These are phyloP conservation scores for Tachuris rubrigastra DNA, from an alignment of 2,113 vertebrate species.

Conservation along the genomic window DNA sequence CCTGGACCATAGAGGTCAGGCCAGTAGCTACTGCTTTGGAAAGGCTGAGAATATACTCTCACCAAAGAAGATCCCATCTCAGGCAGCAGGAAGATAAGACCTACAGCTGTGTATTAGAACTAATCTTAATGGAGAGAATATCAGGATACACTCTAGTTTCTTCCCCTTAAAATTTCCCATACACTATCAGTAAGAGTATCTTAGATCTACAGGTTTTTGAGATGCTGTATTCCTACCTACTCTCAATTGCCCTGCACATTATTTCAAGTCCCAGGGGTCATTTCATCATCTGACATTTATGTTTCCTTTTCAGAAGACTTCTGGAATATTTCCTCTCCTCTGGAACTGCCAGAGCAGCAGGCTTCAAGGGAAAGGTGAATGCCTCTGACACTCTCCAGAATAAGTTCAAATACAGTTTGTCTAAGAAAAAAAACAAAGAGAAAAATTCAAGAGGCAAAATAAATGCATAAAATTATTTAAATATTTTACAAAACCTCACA, in stretches of 20 bases:
- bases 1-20: neutral
- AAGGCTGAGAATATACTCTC: neutral
- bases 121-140: neutral
- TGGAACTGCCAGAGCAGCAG: neutral
- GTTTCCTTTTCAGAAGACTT: neutral
- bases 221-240: neutral
- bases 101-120: neutral
- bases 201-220: neutral
- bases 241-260: neutral
- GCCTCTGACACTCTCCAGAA: neutral
- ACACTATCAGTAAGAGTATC: neutral
- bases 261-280: neutral
- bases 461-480: neutral
- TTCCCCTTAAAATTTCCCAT: neutral
- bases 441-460: neutral
- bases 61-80: neutral
- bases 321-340: neutral
- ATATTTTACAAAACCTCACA: neutral
- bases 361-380: neutral
- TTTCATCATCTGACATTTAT: neutral
- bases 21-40: neutral
- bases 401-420: neutral
- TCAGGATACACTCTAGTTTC: rapidly evolving
- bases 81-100: neutral
- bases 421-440: neutral